Evolutionary conservation across 2,888 invertebrate species (phyloP).

Genomic region (Carcina quercana): DNA sequence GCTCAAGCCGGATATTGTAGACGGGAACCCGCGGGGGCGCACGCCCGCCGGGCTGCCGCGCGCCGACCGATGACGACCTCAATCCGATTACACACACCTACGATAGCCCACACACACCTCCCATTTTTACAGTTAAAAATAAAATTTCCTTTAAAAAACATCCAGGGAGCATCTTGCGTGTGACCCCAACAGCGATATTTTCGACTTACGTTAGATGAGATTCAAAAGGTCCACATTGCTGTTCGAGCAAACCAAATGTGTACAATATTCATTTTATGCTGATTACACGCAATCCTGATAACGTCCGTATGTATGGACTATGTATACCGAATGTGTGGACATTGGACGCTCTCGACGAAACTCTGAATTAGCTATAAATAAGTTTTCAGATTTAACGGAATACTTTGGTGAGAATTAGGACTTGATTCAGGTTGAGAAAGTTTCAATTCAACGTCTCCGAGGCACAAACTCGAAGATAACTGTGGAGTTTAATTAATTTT

Average conservation of each 20-base stretch:
- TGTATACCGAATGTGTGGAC: no score
- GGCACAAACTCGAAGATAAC: constrained; percentile 34
- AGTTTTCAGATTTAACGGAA: constrained; percentile 7
- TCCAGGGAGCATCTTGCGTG: no score
- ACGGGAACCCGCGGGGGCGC: constrained; percentile 18
- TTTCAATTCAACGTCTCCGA: constrained; percentile 25
- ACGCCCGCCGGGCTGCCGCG: constrained; percentile 11
- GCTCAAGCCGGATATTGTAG: constrained; percentile 46
- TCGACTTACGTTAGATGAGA: no score
- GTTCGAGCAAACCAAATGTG: no score
- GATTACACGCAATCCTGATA: no score
- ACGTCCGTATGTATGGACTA: no score
- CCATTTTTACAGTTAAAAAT: constrained; percentile 34
- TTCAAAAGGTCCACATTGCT: no score
- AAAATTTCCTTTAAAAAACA: constrained; percentile 25
- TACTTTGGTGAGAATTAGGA: no score
- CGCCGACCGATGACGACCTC: constrained; percentile 19
- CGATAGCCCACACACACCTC: constrained; percentile 29
- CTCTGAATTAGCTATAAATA: no score
- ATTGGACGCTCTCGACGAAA: no score
- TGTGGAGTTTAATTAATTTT: constrained; percentile 46
- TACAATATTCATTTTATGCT: no score
- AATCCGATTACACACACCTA: constrained; percentile 31
- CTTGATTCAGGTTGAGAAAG: constrained; percentile 15
- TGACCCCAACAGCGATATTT: no score